A percentile compares a stretch with the other conserved stretches of the same genome.
Conservation (phyloP, 1,140 invertebrate species). For the Drosophila kepulauana region DNA sequence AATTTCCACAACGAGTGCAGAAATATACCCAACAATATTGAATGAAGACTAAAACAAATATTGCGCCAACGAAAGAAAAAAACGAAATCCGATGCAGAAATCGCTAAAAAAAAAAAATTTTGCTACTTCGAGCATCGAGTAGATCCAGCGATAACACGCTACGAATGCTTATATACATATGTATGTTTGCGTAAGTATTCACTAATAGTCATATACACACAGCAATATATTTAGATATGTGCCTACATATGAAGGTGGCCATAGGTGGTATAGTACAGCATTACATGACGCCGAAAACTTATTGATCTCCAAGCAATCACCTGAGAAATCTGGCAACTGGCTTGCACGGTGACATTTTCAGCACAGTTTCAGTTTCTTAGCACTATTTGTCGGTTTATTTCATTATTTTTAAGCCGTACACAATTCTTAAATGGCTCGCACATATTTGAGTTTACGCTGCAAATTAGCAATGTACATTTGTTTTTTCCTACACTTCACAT, state of each 20-base stretch:
- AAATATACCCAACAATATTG: conserved; percentile 27
- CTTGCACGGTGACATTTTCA: not conserved
- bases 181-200: too few species aligned
- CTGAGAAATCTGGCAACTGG: conserved; percentile 14
- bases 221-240: conserved; percentile 9
- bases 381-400: conserved; percentile 14
- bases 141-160: conserved; percentile 55
- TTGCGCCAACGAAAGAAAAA: conserved; percentile 4
- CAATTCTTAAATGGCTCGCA: conserved; percentile 24
- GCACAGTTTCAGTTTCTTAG: not conserved
- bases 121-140: conserved; percentile 15
- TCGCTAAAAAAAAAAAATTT: conserved; percentile 62
- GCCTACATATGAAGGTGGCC: not conserved
- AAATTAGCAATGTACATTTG: conserved; percentile 61
- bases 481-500: conserved; percentile 5
- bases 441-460: conserved; percentile 26
- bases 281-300: conserved; percentile 67
- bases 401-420: not conserved
- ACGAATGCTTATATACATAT: conserved; percentile 16
- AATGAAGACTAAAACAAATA: conserved; percentile 54
- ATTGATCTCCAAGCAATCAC: conserved; percentile 49
- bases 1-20: too few species aligned
- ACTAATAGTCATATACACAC: conserved; percentile 6
- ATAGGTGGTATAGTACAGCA: conserved; percentile 11
- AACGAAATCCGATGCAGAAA: conserved; percentile 43